Percentiles rank a stretch among this genome's conserved stretches.
These are phyloP conservation scores for Cardiocondyla obscurior DNA, from an alignment of 1,140 invertebrate genomes.

Conservation along the genomic window DNA sequence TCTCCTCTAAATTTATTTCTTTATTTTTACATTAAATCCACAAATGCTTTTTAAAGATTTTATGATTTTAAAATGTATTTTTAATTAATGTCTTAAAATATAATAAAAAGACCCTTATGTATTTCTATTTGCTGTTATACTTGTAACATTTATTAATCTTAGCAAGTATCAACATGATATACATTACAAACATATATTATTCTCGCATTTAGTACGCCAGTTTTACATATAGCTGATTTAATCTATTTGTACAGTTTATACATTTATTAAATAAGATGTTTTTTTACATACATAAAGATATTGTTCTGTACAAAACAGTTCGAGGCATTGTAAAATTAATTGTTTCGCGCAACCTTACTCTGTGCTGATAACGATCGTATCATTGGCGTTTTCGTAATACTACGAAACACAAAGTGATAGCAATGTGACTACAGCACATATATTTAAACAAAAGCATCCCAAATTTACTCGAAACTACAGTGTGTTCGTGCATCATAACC, in stretches of 20 bases:
- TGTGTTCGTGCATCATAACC: too few species aligned
- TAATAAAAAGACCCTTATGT: neutral
- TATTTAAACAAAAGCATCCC: too few species aligned
- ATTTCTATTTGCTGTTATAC: neutral
- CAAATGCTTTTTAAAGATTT: neutral
- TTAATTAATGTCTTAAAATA: neutral
- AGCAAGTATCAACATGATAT: constrained; percentile 22
- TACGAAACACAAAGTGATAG: too few species aligned
- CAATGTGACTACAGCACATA: too few species aligned
- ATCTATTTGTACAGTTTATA: constrained; percentile 40
- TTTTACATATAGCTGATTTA: constrained; percentile 53
- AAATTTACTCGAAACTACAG: too few species aligned
- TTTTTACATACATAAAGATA: neutral
- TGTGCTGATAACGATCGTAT: too few species aligned
- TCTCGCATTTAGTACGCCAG: neutral
- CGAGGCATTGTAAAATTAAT: neutral
- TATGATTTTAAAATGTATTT: neutral
- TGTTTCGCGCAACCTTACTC: too few species aligned
- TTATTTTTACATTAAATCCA: neutral
- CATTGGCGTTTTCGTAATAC: too few species aligned
- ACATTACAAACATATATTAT: constrained; percentile 33
- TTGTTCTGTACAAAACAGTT: constrained; percentile 27
- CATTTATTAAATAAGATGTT: neutral
- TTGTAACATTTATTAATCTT: constrained; percentile 53
- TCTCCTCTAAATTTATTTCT: too few species aligned